Base-by-base conservation (phyloP, 2,797 vertebrate genomes). In the Neosilurus mollespiculum region DNA sequence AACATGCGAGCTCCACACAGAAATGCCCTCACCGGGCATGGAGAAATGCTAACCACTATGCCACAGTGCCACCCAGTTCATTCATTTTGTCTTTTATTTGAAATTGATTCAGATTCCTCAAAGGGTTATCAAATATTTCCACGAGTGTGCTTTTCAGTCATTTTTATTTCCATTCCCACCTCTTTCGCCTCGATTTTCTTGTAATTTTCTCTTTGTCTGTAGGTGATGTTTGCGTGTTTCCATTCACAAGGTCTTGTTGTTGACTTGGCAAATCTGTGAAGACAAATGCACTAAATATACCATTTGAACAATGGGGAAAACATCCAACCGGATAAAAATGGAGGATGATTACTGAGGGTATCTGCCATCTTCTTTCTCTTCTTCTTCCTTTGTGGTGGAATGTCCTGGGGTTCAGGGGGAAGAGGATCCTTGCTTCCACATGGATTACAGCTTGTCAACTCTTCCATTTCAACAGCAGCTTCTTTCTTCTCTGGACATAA, bases 171-270 rank as follows among this genome's bases (percentile, higher is more conserved):
- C 26, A 49, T 20, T 37, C 95, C 95, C 88, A 97, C 97, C 94
- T 96, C 89, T 93, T 98, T 89, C 90, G 95, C 76, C 92, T 96
- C 20, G 93, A 96, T 90, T 95, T 98, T 34, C 94, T 95, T 86
- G 89, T 92, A 34, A 94, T 92, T 1, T 95, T 91, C 87, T 96
- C 95, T 76, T 92, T 94, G 22, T 94, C 90, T 66, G 92, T 87
- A 18, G 89, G 87, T 20, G 92, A 84, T 34, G 96, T 93, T 18
- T 90, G 76, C 26, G 89, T 91, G 83, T 94, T 94, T 37, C 96
- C 96, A 81, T 96, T 97, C 58, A 90, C 92, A 58, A 94, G 83
- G 85, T 95, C 96, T 30, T 83, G 91, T 15, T 93, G 92, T 0
- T 94, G 92, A 0, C 67, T 65, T 77, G 92, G 91, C 69, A 87